A percentile compares a stretch with the other conserved stretches of the same genome.
phyloP scores from a whole-genome alignment of 2,113 vertebrate species.

The Psephotus haematonotus region DNA sequence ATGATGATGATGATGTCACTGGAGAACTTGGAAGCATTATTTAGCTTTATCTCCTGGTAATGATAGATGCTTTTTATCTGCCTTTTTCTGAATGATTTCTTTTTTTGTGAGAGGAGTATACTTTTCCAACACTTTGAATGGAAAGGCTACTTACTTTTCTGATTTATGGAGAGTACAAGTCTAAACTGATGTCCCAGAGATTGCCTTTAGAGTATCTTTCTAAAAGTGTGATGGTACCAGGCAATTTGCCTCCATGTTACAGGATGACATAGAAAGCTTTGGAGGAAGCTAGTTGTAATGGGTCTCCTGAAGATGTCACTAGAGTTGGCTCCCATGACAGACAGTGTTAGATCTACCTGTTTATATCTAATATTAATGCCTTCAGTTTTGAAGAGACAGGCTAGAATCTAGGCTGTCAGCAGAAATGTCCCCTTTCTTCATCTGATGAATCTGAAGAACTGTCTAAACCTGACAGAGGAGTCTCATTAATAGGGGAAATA shows the following conservation, averaged over 20 bases:
- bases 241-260: background rate
- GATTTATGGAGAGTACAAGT: background rate
- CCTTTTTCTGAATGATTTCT: background rate
- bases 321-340: background rate
- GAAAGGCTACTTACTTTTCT: background rate
- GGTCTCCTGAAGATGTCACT: background rate
- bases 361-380: conserved; percentile 15
- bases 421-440: background rate
- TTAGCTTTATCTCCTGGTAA: background rate
- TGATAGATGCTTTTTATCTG: background rate
- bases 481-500: background rate
- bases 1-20: background rate
- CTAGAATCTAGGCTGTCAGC: conserved; percentile 22
- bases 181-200: background rate
- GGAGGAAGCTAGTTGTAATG: background rate
- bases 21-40: background rate
- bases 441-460: background rate
- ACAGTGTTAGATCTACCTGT: background rate
- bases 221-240: background rate
- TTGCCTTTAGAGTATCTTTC: background rate
- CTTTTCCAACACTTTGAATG: background rate
- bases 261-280: background rate
- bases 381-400: background rate
- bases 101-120: background rate
- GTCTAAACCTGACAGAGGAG: background rate